phyloP scores from a whole-genome alignment of 2,797 vertebrate genomes.

The Linurgus olivaceus region DNA sequence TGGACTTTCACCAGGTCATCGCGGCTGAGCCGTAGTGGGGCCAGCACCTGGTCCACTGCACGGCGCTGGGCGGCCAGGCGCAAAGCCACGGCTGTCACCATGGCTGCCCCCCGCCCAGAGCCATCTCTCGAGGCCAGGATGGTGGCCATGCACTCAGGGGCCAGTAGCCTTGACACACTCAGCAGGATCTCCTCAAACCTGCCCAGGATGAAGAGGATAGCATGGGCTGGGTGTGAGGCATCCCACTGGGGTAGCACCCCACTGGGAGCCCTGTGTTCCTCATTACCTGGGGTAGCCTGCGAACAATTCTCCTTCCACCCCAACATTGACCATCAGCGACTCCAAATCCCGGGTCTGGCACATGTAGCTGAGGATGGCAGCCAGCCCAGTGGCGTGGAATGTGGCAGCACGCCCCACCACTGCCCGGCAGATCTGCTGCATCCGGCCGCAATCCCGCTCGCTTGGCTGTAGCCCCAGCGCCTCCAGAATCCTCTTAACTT shows the following conservation, averaged over 20 bases:
- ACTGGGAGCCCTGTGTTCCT: background rate
- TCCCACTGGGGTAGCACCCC: background rate
- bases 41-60: slow-evolving; percentile 57
- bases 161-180: slow-evolving; percentile 61
- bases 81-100: slow-evolving; percentile 83
- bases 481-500: slow-evolving; percentile 48
- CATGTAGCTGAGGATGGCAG: slow-evolving; percentile 77
- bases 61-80: slow-evolving; percentile 40
- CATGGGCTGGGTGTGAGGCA: fast-evolving
- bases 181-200: slow-evolving; percentile 69
- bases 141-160: slow-evolving; percentile 72
- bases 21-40: slow-evolving; percentile 20
- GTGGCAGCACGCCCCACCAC: slow-evolving; percentile 75
- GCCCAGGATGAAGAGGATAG: background rate
- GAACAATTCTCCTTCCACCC: slow-evolving; percentile 79
- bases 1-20: slow-evolving; percentile 53
- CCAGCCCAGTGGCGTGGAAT: slow-evolving; percentile 80
- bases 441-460: slow-evolving; percentile 57
- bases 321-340: slow-evolving; percentile 70
- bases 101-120: slow-evolving; percentile 80
- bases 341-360: slow-evolving; percentile 63
- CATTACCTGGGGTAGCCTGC: background rate
- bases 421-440: slow-evolving; percentile 73
- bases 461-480: slow-evolving; percentile 67
- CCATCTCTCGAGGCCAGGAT: slow-evolving; percentile 78